Percentiles rank a stretch among this genome's conserved stretches.
phyloP scores from a whole-genome alignment of 2,113 vertebrate genomes.

The Lates calcarifer region DNA sequence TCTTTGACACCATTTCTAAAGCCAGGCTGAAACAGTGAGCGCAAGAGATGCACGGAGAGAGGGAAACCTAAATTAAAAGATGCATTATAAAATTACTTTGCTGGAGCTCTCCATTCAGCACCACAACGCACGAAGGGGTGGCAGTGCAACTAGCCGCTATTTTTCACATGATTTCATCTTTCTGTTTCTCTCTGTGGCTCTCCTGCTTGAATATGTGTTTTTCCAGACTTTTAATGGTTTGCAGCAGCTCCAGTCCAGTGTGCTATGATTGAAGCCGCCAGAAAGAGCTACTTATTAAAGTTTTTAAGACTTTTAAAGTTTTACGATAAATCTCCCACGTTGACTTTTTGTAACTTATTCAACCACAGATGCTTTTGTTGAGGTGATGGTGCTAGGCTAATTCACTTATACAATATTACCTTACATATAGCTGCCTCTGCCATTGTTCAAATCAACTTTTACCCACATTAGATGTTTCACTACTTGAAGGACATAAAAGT shows the following conservation, averaged over 20 bases:
- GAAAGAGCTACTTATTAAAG: conserved; percentile 21
- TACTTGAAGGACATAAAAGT: not conserved
- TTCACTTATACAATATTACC: not conserved
- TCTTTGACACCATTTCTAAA: too few species aligned
- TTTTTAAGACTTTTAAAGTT: conserved; percentile 27
- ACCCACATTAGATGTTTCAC: not conserved
- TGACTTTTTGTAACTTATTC: conserved; percentile 16
- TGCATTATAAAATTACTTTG: conserved; percentile 26
- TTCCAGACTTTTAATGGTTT: conserved; percentile 32
- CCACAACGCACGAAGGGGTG: not conserved
- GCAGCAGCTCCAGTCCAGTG: conserved; percentile 22
- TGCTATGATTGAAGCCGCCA: conserved; percentile 9
- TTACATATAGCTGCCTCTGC: not conserved
- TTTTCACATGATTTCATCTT: conserved; percentile 7
- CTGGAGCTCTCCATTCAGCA: conserved; percentile 6
- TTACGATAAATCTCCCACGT: not conserved
- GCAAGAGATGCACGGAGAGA: conserved; percentile 7
- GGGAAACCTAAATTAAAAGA: conserved; percentile 13
- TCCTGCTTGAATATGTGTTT: conserved; percentile 21
- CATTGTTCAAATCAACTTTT: not conserved
- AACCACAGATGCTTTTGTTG: conserved; percentile 4
- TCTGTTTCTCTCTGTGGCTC: conserved; percentile 12
- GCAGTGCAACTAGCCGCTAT: not conserved
- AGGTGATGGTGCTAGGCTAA: not conserved
- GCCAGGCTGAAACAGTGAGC: not conserved